Evolutionary conservation across 2,113 vertebrate genomes (phyloP).

Genomic region (Ammodytes marinus): DNA sequence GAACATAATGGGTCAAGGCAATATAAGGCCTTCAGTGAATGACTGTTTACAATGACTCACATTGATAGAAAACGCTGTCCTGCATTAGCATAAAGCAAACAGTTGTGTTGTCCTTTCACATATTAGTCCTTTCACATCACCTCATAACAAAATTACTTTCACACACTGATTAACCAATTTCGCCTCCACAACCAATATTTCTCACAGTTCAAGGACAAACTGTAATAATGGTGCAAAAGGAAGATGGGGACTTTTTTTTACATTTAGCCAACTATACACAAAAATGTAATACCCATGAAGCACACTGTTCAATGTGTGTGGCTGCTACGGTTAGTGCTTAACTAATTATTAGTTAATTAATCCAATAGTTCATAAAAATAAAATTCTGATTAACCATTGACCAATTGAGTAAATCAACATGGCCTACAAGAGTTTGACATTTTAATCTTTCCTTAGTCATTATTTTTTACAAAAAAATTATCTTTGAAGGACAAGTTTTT

Average conservation of each 20-base stretch:
- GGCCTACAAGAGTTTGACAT: too few species aligned
- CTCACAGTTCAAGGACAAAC: conserved; percentile 11
- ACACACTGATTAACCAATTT: background rate
- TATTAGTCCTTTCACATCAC: background rate
- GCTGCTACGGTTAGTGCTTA: background rate
- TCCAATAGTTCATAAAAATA: background rate
- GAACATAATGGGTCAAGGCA: conserved; percentile 32
- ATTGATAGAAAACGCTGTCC: background rate
- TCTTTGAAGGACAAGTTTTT: too few species aligned
- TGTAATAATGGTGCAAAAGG: background rate
- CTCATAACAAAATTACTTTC: background rate
- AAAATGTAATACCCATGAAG: background rate
- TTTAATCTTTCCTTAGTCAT: too few species aligned
- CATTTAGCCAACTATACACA: background rate
- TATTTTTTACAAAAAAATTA: too few species aligned
- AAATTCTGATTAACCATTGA: background rate
- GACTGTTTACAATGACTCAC: background rate
- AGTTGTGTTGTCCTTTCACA: background rate
- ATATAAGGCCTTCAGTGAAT: background rate
- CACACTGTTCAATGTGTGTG: background rate
- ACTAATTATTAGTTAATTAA: background rate
- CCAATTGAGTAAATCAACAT: background rate
- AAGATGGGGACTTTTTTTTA: background rate
- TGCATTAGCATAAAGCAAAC: background rate
- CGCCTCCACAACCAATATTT: background rate